Base-by-base conservation (phyloP, 2,113 vertebrate species). In the Semnornis frantzii region DNA sequence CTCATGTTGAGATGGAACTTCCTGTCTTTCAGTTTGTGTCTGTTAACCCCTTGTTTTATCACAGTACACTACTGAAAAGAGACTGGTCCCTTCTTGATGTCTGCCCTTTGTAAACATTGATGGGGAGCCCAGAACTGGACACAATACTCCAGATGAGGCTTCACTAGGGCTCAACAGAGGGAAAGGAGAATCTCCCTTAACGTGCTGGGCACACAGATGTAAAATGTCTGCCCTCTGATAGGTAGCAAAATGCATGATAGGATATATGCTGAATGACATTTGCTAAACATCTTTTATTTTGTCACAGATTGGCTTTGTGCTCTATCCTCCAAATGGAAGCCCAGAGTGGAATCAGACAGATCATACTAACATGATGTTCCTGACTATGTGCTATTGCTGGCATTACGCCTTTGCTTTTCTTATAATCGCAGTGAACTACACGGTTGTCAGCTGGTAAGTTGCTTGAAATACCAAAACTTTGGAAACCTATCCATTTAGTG, bases 331-430 rank as follows among this genome's bases (percentile, higher is more conserved):
- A 19, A 97, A 78, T 12, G 98, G 98, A 28, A 95, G 96, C 21
- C 96, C 98, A 23, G 97, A 98, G 82, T 99, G 99, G 99, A 98
- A 99, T 95, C 94, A 97, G 76, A 95, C 11, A 2, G 98, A 99
- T 95, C 98, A 98, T 77, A 97, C 85, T 85, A 99, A 99, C 48
- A 81, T 98, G 94, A 98, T 98, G 98, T 99, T 99, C 93, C 87
- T 99, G 75, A 98, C 98, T 65, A 98, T 99, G 97, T 99, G 98
- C 92, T 99, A 98, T 94, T 99, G 99, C 93, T 99, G 99, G 99
- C 99, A 99, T 97, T 98, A 99, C 1, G 98, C 98, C 48, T 97
- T 98, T 70, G 95, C 97, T 82, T 93, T 99, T 96, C 87, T 98
- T 75, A 57, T 98, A 37, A 96, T 98, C 78, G 97, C 98, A 81